A percentile compares a stretch with the other conserved stretches of the same genome.
phyloP scores from a whole-genome alignment of 2,888 invertebrate genomes.

The Tricholauxania praeusta region DNA sequence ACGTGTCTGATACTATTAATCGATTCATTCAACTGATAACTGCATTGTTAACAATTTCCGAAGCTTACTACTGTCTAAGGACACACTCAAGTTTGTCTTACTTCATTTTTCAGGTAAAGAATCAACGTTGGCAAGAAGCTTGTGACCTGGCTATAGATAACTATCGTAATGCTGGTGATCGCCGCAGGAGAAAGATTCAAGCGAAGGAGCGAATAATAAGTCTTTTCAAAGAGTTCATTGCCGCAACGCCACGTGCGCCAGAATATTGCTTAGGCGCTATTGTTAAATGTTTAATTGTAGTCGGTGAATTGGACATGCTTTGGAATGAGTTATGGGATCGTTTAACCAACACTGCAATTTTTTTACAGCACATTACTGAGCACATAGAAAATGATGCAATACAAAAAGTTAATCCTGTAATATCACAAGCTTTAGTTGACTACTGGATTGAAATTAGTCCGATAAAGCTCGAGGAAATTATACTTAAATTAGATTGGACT shows the following conservation, averaged over 20 bases:
- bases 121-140: slow-evolving; percentile 72
- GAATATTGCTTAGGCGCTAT: slow-evolving; percentile 66
- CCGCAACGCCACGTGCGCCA: slow-evolving; percentile 64
- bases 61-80: too few relatives aligned
- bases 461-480: slow-evolving; percentile 76
- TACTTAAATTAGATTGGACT: slow-evolving; percentile 79
- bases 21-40: too few relatives aligned
- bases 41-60: too few relatives aligned
- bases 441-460: slow-evolving; percentile 75
- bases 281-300: slow-evolving; percentile 64
- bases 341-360: slow-evolving; percentile 70
- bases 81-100: not conserved
- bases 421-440: slow-evolving; percentile 79
- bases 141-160: slow-evolving; percentile 71
- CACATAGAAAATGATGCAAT: slow-evolving; percentile 77
- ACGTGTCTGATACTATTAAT: too few relatives aligned
- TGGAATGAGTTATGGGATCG: slow-evolving; percentile 76
- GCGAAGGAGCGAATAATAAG: slow-evolving; percentile 67
- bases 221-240: slow-evolving; percentile 68
- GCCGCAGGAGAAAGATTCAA: slow-evolving; percentile 65
- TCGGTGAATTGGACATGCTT: slow-evolving; percentile 70
- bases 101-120: slow-evolving; percentile 60
- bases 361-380: slow-evolving; percentile 78
- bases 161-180: slow-evolving; percentile 63
- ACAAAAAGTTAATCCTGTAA: slow-evolving; percentile 74